A percentile compares a stretch with the other conserved stretches of the same genome.
Evolutionary conservation across 2,113 vertebrate species (phyloP).

Genomic region (Xiphophorus couchianus): DNA sequence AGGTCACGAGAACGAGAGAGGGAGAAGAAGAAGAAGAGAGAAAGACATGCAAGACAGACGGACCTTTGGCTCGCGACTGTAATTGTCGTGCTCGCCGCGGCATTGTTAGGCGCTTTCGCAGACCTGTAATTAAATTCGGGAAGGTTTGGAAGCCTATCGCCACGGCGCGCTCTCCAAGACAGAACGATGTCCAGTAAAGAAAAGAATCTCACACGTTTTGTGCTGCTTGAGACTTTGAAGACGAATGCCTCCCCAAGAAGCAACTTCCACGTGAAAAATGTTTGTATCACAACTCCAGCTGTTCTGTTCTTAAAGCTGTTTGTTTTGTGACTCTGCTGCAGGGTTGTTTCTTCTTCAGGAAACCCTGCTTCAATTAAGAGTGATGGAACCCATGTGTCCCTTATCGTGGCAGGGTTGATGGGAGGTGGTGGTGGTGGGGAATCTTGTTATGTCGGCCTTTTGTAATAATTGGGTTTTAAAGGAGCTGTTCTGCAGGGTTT

Average conservation of each 20-base stretch:
- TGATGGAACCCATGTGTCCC: slow-evolving; percentile 82
- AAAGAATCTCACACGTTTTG: slow-evolving; percentile 24
- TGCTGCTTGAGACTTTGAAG: slow-evolving; percentile 23
- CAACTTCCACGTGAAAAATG: slow-evolving; percentile 60
- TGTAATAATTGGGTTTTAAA: slow-evolving; percentile 78
- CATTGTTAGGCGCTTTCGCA: slow-evolving; percentile 81
- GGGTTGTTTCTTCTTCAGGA: slow-evolving; percentile 69
- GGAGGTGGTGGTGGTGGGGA: slow-evolving; percentile 16
- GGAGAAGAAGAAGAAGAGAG: slow-evolving; percentile 16
- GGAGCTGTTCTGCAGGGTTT: slow-evolving; percentile 69
- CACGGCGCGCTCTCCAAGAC: slow-evolving; percentile 68
- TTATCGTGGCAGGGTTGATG: slow-evolving; percentile 56
- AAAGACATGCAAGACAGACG: slow-evolving; percentile 30
- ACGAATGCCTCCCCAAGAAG: slow-evolving; percentile 35
- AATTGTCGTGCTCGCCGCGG: slow-evolving; percentile 63
- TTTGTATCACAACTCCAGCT: slow-evolving; percentile 71
- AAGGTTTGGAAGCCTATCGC: slow-evolving; percentile 71
- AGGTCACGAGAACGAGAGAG: slow-evolving; percentile 60
- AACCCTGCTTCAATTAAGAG: slow-evolving; percentile 79
- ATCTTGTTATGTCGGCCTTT: slow-evolving; percentile 77
- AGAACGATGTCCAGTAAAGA: slow-evolving; percentile 70
- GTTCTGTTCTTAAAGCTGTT: slow-evolving; percentile 77
- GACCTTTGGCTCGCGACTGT: slow-evolving; percentile 60
- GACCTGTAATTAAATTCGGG: slow-evolving; percentile 79
- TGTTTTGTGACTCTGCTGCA: slow-evolving; percentile 74